A percentile compares a stretch with the other conserved stretches of the same genome.
These are phyloP conservation scores for Eupithecia exiguata DNA, from an alignment of 2,888 invertebrate species.

Conservation along the genomic window DNA sequence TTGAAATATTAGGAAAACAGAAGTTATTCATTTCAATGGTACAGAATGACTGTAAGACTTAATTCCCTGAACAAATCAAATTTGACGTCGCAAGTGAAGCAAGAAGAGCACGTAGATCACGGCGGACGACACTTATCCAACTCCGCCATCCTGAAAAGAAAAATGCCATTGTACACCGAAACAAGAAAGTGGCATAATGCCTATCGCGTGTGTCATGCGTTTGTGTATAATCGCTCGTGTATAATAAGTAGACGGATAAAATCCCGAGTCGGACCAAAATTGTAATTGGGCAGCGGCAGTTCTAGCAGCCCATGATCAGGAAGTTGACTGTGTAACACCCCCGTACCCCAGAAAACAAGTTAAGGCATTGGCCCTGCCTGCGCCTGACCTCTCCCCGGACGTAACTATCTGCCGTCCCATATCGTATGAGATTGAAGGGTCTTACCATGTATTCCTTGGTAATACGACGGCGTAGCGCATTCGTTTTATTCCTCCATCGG, in stretches of 20 bases:
- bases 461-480: neutral
- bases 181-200: no score
- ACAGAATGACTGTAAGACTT: neutral
- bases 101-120: neutral
- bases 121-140: neutral
- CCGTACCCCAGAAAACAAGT: neutral
- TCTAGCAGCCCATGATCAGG: no score
- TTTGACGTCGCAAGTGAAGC: neutral
- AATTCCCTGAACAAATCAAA: neutral
- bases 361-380: neutral
- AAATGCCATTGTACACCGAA: no score
- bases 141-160: neutral
- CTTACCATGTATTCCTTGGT: neutral
- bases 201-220: no score
- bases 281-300: no score
- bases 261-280: no score
- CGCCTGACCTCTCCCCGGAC: no score
- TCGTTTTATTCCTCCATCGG: slow-evolving; percentile 58
- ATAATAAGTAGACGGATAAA: no score
- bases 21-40: neutral
- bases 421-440: neutral
- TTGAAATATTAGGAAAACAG: neutral
- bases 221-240: no score
- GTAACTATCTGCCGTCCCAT: no score
- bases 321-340: neutral